Evolutionary conservation across 2,113 vertebrate species (phyloP), one percentile per base, ranked within the genome.

Genomic region (Chrysochloris asiatica): DNA sequence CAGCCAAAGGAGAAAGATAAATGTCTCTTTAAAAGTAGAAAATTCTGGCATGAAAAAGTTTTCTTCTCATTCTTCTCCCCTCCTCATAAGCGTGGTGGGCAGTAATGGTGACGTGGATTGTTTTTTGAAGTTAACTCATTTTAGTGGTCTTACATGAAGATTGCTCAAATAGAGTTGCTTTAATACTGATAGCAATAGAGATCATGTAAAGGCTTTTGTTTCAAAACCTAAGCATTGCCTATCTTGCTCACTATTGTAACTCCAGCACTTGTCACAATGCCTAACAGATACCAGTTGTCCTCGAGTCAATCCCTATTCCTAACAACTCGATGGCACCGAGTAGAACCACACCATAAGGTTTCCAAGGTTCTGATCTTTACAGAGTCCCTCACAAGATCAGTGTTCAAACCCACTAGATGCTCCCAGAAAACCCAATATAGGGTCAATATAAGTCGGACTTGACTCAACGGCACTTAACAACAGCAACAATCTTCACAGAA

Each of bases 1-100:
- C 69, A 96, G 63, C 48, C 91, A 72, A 93, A 93, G 78, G 1
- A 48, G 28, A 63, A 92, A 76, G 59, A 89, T 56, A 63, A 86
- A 52, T 77, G 8, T 71, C 47, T 71, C 45, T 72, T 75, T 86
- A 81, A 92, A 88, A 69, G 63, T 63, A 77, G 73, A 83, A 38
- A 65, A 65, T 63, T 67, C 71, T 50, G 21, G 41, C 47, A 77
- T 41, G 12, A 80, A 85, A 86, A 69, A 21, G 6, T 81, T 83
- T 80, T 38, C 47, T 86, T 73, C 30, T 36, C 26, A 36, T 56
- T 67, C 38, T 26, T n/a, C 59, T 26, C 8, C 28, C 67, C 59
- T 73, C 41, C 5, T 12, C 41, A 16, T 45, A 22, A 4, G 41
- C 6, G n/a, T 8, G 16, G 71, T 8, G 38, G 8, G 38, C 14